phyloP scores from a whole-genome alignment of 1,140 invertebrate species.

The Caligus rogercresseyi region DNA sequence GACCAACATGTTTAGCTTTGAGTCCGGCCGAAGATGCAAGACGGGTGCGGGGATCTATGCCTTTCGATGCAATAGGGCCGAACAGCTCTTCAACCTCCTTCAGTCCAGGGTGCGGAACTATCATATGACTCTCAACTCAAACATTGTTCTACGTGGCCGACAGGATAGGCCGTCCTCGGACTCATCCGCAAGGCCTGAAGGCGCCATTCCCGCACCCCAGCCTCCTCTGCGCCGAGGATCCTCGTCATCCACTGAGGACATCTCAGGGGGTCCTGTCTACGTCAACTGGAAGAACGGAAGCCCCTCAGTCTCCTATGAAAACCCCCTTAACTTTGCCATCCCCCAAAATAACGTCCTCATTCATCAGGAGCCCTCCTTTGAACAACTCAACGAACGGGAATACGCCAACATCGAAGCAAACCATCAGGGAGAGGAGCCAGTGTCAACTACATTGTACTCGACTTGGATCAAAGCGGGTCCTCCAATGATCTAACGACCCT shows the following conservation, averaged over 20 bases:
- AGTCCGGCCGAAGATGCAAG: slow-evolving; percentile 76
- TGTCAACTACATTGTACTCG: slow-evolving; percentile 57
- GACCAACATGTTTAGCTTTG: slow-evolving; percentile 78
- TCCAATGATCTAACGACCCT: slow-evolving; percentile 26
- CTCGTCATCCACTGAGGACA: slow-evolving; percentile 26
- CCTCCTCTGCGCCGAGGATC: slow-evolving; percentile 26
- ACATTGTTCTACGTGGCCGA: background rate
- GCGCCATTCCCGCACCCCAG: slow-evolving; percentile 11
- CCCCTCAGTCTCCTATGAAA: background rate
- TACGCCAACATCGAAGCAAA: slow-evolving; percentile 26
- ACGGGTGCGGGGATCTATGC: slow-evolving; percentile 87
- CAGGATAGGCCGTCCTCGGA: background rate
- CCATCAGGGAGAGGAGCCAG: slow-evolving; percentile 25
- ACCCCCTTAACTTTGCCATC: slow-evolving; percentile 12
- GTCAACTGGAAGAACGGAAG: background rate
- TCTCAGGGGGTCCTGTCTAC: background rate
- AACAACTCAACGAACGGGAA: slow-evolving; percentile 35
- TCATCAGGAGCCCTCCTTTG: slow-evolving; percentile 37
- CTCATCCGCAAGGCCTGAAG: background rate
- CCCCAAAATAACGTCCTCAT: slow-evolving; percentile 28
- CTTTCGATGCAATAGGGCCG: slow-evolving; percentile 73
- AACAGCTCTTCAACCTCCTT: slow-evolving; percentile 70
- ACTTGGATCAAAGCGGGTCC: slow-evolving; percentile 38
- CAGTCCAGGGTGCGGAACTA: slow-evolving; percentile 59
- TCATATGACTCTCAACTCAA: background rate